Evolutionary conservation across 2,797 vertebrate species (phyloP).

Genomic region (Tadarida brasiliensis): DNA sequence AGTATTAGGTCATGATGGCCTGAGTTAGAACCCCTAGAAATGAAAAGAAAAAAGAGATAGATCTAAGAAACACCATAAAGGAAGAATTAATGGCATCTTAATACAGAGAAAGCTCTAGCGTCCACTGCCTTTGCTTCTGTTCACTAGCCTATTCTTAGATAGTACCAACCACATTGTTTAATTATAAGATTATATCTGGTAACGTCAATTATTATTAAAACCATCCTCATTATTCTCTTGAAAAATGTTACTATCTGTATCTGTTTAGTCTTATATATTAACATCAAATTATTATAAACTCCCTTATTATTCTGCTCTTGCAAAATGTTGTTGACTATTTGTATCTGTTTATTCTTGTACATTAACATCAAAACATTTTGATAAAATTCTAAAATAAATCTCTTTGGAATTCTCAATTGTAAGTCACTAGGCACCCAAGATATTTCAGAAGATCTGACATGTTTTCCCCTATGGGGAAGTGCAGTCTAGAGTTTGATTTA

Average conservation of each 20-base stretch:
- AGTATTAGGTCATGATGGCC: neutral
- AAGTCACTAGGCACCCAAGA: neutral
- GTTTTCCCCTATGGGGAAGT: neutral
- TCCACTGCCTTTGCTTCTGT: neutral
- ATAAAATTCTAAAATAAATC: slow-evolving; percentile 58
- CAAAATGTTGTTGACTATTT: slow-evolving; percentile 13
- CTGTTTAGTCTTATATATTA: slow-evolving; percentile 12
- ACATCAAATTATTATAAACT: neutral
- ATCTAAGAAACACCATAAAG: slow-evolving; percentile 22
- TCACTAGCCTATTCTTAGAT: neutral
- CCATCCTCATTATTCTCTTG: slow-evolving; percentile 19
- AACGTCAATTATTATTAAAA: neutral
- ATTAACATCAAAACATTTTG: slow-evolving; percentile 41
- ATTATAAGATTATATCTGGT: neutral
- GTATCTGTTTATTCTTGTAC: slow-evolving; percentile 36
- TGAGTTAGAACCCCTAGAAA: slow-evolving; percentile 11
- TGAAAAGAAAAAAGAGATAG: neutral
- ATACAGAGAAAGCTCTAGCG: neutral
- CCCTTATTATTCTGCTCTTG: slow-evolving; percentile 8
- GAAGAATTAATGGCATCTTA: neutral
- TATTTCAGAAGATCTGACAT: slow-evolving; percentile 58
- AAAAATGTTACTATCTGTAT: slow-evolving; percentile 16
- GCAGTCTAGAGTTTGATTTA: slow-evolving; percentile 19
- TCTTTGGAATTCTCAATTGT: slow-evolving; percentile 58
- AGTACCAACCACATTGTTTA: neutral